These are phyloP conservation scores for Cryptocheilus praepositus DNA, from an alignment of 2,888 invertebrate genomes.

Conservation along the genomic window DNA sequence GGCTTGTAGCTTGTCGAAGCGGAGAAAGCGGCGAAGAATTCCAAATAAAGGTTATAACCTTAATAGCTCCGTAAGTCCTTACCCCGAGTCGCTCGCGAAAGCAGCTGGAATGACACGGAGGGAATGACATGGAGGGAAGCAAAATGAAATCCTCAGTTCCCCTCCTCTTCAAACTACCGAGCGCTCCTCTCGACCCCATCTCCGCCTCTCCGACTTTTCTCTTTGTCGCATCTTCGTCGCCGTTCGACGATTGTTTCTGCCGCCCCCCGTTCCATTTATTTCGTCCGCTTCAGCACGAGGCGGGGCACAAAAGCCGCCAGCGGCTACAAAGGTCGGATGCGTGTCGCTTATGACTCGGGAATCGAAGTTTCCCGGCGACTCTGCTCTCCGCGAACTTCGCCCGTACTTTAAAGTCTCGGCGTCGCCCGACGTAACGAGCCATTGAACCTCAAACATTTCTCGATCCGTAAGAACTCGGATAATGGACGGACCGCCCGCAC, in stretches of 20 bases:
- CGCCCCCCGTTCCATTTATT: slow-evolving; percentile 8
- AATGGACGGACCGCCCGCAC: no score
- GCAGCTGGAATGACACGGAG: not conserved
- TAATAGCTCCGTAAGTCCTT: slow-evolving; percentile 14
- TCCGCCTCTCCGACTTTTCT: slow-evolving; percentile 1
- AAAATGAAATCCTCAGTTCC: slow-evolving; percentile 15
- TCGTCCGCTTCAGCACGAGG: slow-evolving; percentile 1
- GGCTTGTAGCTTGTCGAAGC: slow-evolving; percentile 10
- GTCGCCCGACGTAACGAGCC: not conserved
- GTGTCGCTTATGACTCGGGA: not conserved
- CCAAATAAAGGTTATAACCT: slow-evolving; percentile 16
- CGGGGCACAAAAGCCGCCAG: not conserved
- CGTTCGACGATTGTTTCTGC: slow-evolving; percentile 6
- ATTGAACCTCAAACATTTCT: not conserved
- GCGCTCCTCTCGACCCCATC: not conserved
- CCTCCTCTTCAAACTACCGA: slow-evolving; percentile 1
- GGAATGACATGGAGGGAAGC: slow-evolving; percentile 12
- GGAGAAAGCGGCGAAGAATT: slow-evolving; percentile 7
- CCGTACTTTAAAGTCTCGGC: no score
- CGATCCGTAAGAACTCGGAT: no score
- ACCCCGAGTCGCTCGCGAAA: slow-evolving; percentile 1
- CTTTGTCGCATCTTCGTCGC: slow-evolving; percentile 2
- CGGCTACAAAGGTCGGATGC: not conserved
- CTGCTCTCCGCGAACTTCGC: not conserved
- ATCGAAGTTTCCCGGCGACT: not conserved